A percentile compares a stretch with the other conserved stretches of the same genome.
phyloP scores from a whole-genome alignment of 1,140 invertebrate genomes.

The Drosophila pallidifrons region DNA sequence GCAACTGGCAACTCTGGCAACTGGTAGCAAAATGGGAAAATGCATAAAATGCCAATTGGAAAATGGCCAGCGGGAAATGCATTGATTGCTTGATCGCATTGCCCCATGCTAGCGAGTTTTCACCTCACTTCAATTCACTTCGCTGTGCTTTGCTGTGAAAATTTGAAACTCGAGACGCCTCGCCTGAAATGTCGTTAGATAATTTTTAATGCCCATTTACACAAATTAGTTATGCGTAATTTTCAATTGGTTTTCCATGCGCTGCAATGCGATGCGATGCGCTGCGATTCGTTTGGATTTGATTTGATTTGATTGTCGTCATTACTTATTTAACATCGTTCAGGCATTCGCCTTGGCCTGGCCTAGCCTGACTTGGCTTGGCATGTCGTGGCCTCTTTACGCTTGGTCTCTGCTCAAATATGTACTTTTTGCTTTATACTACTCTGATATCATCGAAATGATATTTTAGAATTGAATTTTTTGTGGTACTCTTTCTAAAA shows the following conservation, averaged over 20 bases:
- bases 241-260: conserved; percentile 59
- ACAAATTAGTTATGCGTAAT: conserved; percentile 61
- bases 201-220: conserved; percentile 56
- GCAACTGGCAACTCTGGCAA: conserved; percentile 3
- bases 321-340: conserved; percentile 7
- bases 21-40: conserved; percentile 8
- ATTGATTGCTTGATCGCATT: conserved; percentile 19
- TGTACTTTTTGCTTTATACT: too few species aligned
- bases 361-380: neutral
- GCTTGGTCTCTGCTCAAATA: neutral
- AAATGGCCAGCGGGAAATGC: conserved; percentile 40
- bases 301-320: conserved; percentile 15
- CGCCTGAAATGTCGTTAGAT: conserved; percentile 44
- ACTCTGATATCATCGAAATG: too few species aligned
- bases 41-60: conserved; percentile 26
- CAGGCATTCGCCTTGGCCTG: neutral
- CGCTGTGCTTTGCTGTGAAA: neutral
- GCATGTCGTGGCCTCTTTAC: neutral
- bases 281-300: conserved; percentile 19
- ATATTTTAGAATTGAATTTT: too few species aligned
- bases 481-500: too few species aligned
- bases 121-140: conserved; percentile 29
- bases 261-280: conserved; percentile 18
- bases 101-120: conserved; percentile 48
- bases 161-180: conserved; percentile 8